Percentiles rank a stretch among this genome's conserved stretches.
Conservation (phyloP, 2,888 invertebrate genomes). For the Hemicrepidius hirtus region DNA sequence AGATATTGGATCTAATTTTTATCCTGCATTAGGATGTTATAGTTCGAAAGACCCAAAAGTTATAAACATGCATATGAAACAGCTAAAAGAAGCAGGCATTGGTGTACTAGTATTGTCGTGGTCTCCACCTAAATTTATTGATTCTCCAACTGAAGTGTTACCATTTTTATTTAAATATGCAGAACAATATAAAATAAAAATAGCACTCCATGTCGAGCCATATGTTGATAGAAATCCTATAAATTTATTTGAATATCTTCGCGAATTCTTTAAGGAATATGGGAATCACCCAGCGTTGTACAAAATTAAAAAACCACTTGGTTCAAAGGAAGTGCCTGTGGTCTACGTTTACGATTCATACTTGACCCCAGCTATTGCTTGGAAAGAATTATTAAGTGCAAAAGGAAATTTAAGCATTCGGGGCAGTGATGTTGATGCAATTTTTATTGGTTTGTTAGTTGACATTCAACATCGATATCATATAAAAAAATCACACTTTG, state of each 20-base stretch:
- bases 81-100: slow-evolving; percentile 72
- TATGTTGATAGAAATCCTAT: slow-evolving; percentile 73
- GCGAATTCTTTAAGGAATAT: slow-evolving; percentile 71
- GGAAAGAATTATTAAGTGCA: slow-evolving; percentile 73
- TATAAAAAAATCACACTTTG: slow-evolving; percentile 73
- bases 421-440: slow-evolving; percentile 74
- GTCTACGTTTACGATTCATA: slow-evolving; percentile 80
- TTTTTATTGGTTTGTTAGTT: slow-evolving; percentile 76
- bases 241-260: slow-evolving; percentile 71
- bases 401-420: slow-evolving; percentile 72
- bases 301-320: slow-evolving; percentile 67
- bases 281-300: slow-evolving; percentile 76
- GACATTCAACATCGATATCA: slow-evolving; percentile 74
- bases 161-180: slow-evolving; percentile 66
- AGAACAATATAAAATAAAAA: slow-evolving; percentile 71
- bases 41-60: slow-evolving; percentile 72
- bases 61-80: slow-evolving; percentile 73
- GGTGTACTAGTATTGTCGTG: slow-evolving; percentile 75
- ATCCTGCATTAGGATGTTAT: slow-evolving; percentile 74
- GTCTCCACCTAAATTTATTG: slow-evolving; percentile 71
- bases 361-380: slow-evolving; percentile 72
- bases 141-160: slow-evolving; percentile 63
- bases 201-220: slow-evolving; percentile 76
- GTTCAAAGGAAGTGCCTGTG: slow-evolving; percentile 71
- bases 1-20: slow-evolving; percentile 75